Conservation (phyloP, 2,797 vertebrate species). For the Alcedo quadribrachys region DNA sequence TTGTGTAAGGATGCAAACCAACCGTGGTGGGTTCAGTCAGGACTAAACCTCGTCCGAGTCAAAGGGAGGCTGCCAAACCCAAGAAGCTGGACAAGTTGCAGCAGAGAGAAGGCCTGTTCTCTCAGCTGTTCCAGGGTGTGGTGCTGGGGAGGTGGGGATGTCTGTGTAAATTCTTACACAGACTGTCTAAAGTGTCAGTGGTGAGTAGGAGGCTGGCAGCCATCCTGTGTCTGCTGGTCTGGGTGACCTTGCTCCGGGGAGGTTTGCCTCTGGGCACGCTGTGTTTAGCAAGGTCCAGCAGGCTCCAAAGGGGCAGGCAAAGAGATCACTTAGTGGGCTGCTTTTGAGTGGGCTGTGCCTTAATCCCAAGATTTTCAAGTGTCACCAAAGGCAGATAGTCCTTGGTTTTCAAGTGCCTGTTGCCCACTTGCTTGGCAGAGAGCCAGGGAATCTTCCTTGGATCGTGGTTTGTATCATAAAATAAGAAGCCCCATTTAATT, state of each 20-base stretch:
- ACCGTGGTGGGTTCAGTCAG: neutral
- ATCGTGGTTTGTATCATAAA: conserved; percentile 42
- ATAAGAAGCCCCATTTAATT: conserved; percentile 1
- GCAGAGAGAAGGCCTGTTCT: conserved; percentile 22
- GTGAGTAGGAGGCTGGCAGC: conserved; percentile 30
- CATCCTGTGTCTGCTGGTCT: conserved; percentile 32
- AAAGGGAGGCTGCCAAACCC: conserved; percentile 12
- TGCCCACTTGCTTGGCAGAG: conserved; percentile 4
- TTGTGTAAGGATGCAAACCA: conserved; percentile 50
- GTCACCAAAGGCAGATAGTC: conserved; percentile 14
- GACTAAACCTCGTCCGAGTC: conserved; percentile 31
- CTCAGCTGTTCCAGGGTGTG: conserved; percentile 67
- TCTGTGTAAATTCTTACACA: neutral
- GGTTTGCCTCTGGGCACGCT: conserved; percentile 24
- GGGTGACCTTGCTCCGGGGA: neutral
- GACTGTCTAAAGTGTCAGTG: conserved; percentile 25
- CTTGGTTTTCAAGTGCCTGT: neutral
- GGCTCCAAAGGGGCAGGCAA: neutral
- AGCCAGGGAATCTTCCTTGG: neutral
- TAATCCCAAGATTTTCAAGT: conserved; percentile 48
- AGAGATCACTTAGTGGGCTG: neutral
- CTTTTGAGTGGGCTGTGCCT: conserved; percentile 8
- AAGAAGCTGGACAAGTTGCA: conserved; percentile 39
- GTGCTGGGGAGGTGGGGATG: conserved; percentile 7
- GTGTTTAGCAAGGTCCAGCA: conserved; percentile 20